Conservation (phyloP, 2,888 invertebrate genomes). For the Mactromeris polynyma region DNA sequence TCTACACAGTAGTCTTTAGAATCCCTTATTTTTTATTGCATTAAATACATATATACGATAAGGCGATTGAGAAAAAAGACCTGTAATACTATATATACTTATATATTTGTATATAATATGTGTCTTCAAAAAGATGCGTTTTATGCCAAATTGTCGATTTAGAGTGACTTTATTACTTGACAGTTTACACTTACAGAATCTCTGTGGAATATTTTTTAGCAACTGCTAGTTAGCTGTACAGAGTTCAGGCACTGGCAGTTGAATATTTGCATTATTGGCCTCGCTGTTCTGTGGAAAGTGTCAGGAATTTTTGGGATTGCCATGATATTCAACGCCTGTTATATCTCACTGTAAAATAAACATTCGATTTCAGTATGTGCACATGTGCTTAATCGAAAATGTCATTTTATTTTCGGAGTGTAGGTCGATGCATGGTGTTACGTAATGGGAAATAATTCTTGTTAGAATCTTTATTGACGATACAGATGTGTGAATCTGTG, state of each 20-base stretch:
- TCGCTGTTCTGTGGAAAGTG: not conserved
- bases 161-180: too few species aligned
- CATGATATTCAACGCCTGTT: not conserved
- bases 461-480: not conserved
- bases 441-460: not conserved
- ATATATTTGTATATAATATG: too few species aligned
- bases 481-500: not conserved
- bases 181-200: too few species aligned
- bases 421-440: not conserved
- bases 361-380: not conserved
- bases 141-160: too few species aligned
- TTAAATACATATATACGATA: too few species aligned
- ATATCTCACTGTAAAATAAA: slow-evolving; percentile 10
- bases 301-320: slow-evolving; percentile 10
- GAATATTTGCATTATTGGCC: not conserved
- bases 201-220: too few species aligned
- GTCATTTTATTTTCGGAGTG: not conserved
- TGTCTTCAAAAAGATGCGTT: too few species aligned
- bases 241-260: not conserved
- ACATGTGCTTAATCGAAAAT: slow-evolving; percentile 18
- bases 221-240: too few species aligned
- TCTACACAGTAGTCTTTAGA: too few species aligned
- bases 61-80: too few species aligned
- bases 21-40: too few species aligned
- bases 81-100: too few species aligned